Evolutionary conservation across 2,797 vertebrate species (phyloP).

Genomic region (Vireo griseus): DNA sequence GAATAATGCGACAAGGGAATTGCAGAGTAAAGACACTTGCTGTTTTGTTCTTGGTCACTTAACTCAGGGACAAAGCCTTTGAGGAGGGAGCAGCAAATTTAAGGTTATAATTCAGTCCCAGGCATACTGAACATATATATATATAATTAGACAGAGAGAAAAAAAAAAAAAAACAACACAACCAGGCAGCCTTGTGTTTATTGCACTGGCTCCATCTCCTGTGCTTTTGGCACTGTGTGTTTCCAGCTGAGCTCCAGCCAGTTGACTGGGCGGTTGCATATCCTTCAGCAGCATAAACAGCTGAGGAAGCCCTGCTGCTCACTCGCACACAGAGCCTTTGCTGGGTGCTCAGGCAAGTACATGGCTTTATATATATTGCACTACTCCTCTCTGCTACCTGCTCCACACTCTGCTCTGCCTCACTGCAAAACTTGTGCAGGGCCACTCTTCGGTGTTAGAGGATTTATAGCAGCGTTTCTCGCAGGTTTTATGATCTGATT

Average conservation of each 20-base stretch:
- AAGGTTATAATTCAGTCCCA: neutral
- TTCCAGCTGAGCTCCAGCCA: conserved; percentile 59
- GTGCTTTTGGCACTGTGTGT: conserved; percentile 17
- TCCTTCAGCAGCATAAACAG: conserved; percentile 81
- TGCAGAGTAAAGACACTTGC: neutral
- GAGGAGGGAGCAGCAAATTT: neutral
- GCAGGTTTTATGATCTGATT: neutral
- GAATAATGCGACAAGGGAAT: neutral
- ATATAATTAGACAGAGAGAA: neutral
- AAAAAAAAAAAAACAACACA: neutral
- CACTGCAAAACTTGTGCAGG: neutral
- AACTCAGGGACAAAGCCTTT: neutral
- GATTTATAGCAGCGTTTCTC: neutral
- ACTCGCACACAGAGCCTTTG: conserved; percentile 76
- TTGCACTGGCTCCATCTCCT: neutral
- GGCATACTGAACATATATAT: neutral
- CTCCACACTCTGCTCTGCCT: neutral
- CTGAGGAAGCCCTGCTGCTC: conserved; percentile 78
- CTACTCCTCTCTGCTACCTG: neutral
- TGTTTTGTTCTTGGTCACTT: neutral
- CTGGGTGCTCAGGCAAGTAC: conserved; percentile 81
- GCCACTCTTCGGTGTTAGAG: accelerated
- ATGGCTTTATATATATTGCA: neutral
- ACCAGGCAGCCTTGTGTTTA: neutral
- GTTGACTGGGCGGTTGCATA: conserved; percentile 68